phyloP scores from a whole-genome alignment of 1,140 invertebrate genomes.

The Branchinecta lindahli region DNA sequence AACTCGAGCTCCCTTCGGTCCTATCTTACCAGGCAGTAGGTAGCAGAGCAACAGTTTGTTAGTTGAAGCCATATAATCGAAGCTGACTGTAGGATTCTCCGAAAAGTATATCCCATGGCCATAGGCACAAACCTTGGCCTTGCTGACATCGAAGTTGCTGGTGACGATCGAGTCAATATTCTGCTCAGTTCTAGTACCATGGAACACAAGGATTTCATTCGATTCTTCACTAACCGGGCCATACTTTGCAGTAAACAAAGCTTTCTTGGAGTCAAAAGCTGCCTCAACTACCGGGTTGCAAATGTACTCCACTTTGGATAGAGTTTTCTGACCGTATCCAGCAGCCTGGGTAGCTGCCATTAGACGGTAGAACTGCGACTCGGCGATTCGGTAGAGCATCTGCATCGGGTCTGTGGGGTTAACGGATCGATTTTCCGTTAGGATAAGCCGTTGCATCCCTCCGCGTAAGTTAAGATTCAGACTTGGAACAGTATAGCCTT shows the following conservation, averaged over 20 bases:
- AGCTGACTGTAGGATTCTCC: constrained; percentile 14
- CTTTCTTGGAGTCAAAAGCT: background rate
- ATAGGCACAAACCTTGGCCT: constrained; percentile 11
- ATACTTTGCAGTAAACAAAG: background rate
- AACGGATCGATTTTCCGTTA: background rate
- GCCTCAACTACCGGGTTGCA: background rate
- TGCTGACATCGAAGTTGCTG: constrained; percentile 3
- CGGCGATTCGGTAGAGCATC: constrained; percentile 7
- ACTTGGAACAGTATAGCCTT: background rate
- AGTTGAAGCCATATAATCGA: background rate
- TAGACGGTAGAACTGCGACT: constrained; percentile 10
- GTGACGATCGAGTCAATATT: constrained; percentile 17
- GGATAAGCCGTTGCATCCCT: background rate
- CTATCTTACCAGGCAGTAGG: constrained; percentile 14
- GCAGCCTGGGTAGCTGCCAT: background rate
- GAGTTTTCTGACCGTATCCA: background rate
- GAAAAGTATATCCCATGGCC: constrained; percentile 17
- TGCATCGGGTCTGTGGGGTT: constrained; percentile 14
- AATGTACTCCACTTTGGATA: background rate
- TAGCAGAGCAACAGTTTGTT: constrained; percentile 14
- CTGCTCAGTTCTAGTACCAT: constrained; percentile 14
- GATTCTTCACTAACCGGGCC: background rate
- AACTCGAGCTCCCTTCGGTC: background rate
- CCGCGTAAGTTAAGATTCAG: background rate
- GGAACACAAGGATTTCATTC: constrained; percentile 15